Percentiles rank a stretch among this genome's conserved stretches.
Conservation (phyloP, 2,797 vertebrate genomes). For the Botia kubotai region DNA sequence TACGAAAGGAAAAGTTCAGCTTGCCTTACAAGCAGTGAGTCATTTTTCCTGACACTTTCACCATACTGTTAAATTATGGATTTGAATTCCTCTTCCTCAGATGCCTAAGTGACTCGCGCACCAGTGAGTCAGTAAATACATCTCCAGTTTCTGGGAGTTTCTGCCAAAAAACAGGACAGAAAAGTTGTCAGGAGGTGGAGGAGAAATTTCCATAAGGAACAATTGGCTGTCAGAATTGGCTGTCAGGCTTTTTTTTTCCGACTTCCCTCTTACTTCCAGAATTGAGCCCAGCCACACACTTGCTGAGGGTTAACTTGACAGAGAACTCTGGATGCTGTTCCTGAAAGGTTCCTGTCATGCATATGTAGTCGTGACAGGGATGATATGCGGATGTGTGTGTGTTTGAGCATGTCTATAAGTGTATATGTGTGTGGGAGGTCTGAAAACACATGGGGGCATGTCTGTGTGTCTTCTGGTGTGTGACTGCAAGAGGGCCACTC, state of each 20-base stretch:
- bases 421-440: neutral
- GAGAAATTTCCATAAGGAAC: constrained; percentile 58
- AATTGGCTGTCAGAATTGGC: constrained; percentile 53
- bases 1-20: constrained; percentile 51
- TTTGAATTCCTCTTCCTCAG: constrained; percentile 44
- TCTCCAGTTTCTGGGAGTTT: constrained; percentile 37
- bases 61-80: constrained; percentile 59
- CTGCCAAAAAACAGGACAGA: constrained; percentile 35
- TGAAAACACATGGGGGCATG: constrained; percentile 45
- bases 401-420: neutral
- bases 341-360: constrained; percentile 50
- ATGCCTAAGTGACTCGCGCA: constrained; percentile 18
- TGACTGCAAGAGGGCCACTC: constrained; percentile 57
- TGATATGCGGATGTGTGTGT: constrained; percentile 37
- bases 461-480: constrained; percentile 59
- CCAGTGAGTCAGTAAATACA: constrained; percentile 44
- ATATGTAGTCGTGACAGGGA: constrained; percentile 51
- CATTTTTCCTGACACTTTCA: constrained; percentile 37
- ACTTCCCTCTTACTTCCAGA: constrained; percentile 22
- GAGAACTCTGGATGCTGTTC: constrained; percentile 44
- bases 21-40: constrained; percentile 37
- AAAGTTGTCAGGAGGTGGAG: constrained; percentile 54
- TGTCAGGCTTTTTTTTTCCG: constrained; percentile 17
- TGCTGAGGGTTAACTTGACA: constrained; percentile 56
- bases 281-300: constrained; percentile 52